A percentile compares a stretch with the other conserved stretches of the same genome.
Evolutionary conservation across 2,113 vertebrate genomes (phyloP).

Genomic region (Tragulus kanchil): DNA sequence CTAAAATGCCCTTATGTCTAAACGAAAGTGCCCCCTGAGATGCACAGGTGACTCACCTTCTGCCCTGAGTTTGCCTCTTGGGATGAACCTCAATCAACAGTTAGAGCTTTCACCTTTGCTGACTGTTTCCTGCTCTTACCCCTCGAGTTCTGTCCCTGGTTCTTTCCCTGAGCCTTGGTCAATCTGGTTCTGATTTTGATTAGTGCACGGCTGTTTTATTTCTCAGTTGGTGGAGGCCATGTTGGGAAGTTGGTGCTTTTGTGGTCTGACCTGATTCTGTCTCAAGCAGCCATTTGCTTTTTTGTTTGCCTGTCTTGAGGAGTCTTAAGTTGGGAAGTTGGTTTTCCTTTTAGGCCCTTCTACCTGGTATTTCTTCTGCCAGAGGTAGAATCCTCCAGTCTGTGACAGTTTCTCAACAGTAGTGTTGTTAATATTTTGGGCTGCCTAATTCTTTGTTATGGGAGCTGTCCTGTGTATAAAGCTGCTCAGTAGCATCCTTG

Average conservation of each 20-base stretch:
- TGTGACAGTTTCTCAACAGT: neutral
- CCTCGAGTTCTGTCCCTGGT: no score
- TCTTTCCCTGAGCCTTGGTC: constrained; percentile 18
- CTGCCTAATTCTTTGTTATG: neutral
- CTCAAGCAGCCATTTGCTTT: neutral
- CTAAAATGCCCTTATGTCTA: neutral
- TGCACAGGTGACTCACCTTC: neutral
- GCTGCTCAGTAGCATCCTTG: neutral
- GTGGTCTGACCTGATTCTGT: neutral
- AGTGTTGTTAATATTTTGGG: neutral
- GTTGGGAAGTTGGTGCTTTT: constrained; percentile 13
- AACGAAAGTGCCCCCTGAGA: neutral
- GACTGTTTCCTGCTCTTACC: neutral
- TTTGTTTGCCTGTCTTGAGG: neutral
- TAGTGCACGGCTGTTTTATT: neutral
- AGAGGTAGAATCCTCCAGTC: neutral
- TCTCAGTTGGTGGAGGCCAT: neutral
- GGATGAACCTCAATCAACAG: neutral
- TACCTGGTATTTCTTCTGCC: neutral
- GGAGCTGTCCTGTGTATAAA: neutral
- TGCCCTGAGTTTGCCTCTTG: neutral
- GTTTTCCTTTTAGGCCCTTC: neutral
- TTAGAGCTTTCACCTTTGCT: neutral
- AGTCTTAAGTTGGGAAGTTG: neutral
- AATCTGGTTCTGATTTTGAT: constrained; percentile 29